These are phyloP conservation scores for Sporophila hypoxantha DNA, from an alignment of 2,113 vertebrate genomes.

Conservation along the genomic window DNA sequence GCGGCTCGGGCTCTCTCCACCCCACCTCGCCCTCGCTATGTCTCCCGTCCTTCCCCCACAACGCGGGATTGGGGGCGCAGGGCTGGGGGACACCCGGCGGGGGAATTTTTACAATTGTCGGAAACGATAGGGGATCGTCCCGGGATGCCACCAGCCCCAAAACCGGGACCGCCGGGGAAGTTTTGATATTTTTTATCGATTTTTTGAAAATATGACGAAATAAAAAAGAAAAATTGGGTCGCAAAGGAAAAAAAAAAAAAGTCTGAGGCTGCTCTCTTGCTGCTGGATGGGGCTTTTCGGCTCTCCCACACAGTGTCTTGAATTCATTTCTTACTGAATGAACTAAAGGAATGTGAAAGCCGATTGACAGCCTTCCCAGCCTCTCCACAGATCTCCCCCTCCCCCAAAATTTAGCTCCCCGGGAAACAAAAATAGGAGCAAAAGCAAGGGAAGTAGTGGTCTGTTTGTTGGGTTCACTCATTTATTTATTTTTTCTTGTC, in stretches of 20 bases:
- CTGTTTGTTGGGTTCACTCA: background rate
- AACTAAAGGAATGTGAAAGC: conserved; percentile 72
- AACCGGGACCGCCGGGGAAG: conserved; percentile 51
- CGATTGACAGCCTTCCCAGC: conserved; percentile 64
- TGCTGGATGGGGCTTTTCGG: conserved; percentile 69
- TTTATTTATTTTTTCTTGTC: background rate
- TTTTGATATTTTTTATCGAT: conserved; percentile 90
- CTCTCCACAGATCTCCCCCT: conserved; percentile 38
- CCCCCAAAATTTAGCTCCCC: conserved; percentile 41
- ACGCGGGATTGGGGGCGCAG: background rate
- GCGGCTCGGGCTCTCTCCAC: conserved; percentile 48
- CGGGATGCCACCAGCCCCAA: conserved; percentile 63
- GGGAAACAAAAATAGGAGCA: conserved; percentile 18
- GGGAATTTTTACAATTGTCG: conserved; percentile 80
- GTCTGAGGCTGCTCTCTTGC: conserved; percentile 45
- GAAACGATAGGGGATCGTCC: conserved; percentile 71
- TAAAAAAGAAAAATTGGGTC: conserved; percentile 66
- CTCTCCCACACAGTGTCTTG: conserved; percentile 78
- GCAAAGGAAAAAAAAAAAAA: background rate
- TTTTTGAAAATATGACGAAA: conserved; percentile 98
- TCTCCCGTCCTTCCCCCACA: conserved; percentile 26
- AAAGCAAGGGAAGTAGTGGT: background rate
- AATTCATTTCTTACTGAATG: conserved; percentile 81
- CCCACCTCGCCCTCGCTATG: conserved; percentile 16
- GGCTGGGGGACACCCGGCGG: background rate